Evolutionary conservation across 2,113 vertebrate species (phyloP), one percentile per base, ranked within the genome.

Genomic region (Isichthys henryi): DNA sequence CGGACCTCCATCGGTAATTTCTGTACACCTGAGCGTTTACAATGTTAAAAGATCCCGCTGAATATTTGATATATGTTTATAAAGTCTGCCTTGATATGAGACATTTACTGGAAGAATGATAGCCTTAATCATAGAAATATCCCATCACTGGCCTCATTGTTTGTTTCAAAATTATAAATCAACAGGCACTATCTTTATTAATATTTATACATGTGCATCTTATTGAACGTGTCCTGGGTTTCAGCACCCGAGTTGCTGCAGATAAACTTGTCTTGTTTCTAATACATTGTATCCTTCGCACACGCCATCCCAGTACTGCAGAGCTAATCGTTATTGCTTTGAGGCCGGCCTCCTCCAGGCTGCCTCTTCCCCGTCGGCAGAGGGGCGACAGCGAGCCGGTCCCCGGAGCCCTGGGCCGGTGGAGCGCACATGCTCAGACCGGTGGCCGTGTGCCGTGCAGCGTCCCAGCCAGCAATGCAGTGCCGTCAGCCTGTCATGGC

Each of bases 401-500:
- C 77, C n/a, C 43, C 43, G 9, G 21, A 43, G 31, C 19, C 35
- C 10, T 39, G 39, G 39, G 77, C 77, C 5, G 35, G 19, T 0
- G 19, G 23, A 84, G 45, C 39, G 45, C 82, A 23, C 21, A n/a
- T 43, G 35, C 77, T 35, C 35, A 46, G 77, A 82, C 15, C 19
- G 17, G 77, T n/a, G 21, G 82, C 82, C 6, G 21, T 8, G 13
- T 82, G 77, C 77, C 17, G 19, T 17, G 77, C 15, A 19, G 35
- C 43, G 19, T 4, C n/a, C 62, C 62, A 43, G 77, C 21, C 82
- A 23, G 82, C 82, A 84, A 84, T 84, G 82, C 82, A n/a, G 82
- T 84, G 43, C 82, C 82, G 82, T 11, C 80, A 83, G 45, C 43
- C 80, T 83, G 39, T 83, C 82, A 84, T 84, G 23, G 82, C 82